phyloP scores from a whole-genome alignment of 2,113 vertebrate genomes.

The Semicossyphus pulcher region DNA sequence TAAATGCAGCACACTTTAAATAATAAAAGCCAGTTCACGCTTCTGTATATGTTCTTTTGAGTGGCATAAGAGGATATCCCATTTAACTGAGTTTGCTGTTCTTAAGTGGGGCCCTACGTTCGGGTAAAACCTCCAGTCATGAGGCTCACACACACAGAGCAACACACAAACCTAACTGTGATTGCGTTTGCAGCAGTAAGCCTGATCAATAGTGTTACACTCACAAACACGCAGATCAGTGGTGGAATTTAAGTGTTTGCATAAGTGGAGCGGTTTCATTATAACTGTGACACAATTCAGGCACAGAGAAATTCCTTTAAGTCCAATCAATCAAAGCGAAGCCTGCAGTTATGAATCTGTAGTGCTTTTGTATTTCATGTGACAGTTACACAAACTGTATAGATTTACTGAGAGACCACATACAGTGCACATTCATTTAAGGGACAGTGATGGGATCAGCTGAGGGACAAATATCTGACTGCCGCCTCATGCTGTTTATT shows the following conservation, averaged over 20 bases:
- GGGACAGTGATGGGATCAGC: conserved; percentile 34
- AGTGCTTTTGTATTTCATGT: conserved; percentile 13
- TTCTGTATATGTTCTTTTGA: conserved; percentile 16
- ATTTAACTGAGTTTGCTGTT: conserved; percentile 60
- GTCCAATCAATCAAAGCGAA: conserved; percentile 5
- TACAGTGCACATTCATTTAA: neutral
- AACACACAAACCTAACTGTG: conserved; percentile 17
- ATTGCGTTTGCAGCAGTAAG: conserved; percentile 49
- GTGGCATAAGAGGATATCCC: conserved; percentile 59
- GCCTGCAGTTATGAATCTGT: conserved; percentile 3
- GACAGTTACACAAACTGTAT: neutral
- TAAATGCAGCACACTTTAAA: conserved; percentile 47
- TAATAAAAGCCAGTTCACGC: conserved; percentile 26
- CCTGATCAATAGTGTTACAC: conserved; percentile 31
- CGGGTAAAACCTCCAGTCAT: conserved; percentile 67
- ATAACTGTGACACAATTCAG: conserved; percentile 4
- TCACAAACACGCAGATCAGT: conserved; percentile 10
- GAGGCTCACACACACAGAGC: conserved; percentile 20
- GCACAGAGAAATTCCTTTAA: neutral
- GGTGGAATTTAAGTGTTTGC: conserved; percentile 17
- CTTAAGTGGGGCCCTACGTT: conserved; percentile 36
- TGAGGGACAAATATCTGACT: conserved; percentile 61
- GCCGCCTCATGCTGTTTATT: conserved; percentile 18
- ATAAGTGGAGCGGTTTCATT: neutral
- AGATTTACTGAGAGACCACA: conserved; percentile 8